Evolutionary conservation across 2,888 invertebrate species (phyloP).

Genomic region (Hymenopus coronatus): DNA sequence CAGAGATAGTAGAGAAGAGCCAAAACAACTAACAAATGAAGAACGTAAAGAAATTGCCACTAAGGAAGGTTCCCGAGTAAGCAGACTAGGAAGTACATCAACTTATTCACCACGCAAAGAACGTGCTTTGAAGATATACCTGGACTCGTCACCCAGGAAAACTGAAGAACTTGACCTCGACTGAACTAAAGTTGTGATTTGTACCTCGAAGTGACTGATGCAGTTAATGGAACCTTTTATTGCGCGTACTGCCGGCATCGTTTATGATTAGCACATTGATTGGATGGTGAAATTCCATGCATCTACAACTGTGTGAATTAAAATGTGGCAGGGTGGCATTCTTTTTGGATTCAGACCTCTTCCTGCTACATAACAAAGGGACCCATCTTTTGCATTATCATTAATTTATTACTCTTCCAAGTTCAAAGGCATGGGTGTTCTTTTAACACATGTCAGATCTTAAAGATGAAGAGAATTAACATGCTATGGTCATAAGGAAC

Average conservation of each 20-base stretch:
- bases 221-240: neutral
- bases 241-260: neutral
- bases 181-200: conserved; percentile 19
- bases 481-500: neutral
- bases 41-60: conserved; percentile 60
- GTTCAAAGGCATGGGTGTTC: neutral
- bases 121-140: conserved; percentile 68
- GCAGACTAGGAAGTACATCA: conserved; percentile 46
- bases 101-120: conserved; percentile 64
- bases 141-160: conserved; percentile 50
- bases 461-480: neutral
- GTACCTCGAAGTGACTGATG: neutral
- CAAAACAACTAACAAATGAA: conserved; percentile 58
- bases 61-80: conserved; percentile 53
- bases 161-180: conserved; percentile 28
- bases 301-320: conserved; percentile 4
- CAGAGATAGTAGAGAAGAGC: conserved; percentile 61
- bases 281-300: neutral
- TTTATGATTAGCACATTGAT: neutral
- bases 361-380: conserved; percentile 5
- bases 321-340: conserved; percentile 12
- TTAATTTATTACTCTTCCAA: conserved; percentile 8
- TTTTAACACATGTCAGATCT: neutral
- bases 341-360: conserved; percentile 17
- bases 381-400: neutral